Evolutionary conservation across 2,113 vertebrate species (phyloP).

Genomic region (Equus quagga): DNA sequence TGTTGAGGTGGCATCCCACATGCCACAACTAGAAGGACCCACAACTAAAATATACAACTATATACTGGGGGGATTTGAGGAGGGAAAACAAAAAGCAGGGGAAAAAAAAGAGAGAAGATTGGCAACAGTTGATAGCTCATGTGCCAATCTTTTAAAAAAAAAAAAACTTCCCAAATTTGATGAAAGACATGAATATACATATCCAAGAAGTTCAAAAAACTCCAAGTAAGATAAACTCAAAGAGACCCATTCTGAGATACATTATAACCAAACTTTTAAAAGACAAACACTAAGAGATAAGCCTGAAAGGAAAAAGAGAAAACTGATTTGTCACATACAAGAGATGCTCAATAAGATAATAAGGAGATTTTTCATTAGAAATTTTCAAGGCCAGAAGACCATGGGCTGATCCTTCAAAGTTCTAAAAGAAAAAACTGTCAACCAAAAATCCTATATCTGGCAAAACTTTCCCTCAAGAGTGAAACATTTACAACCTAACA

Average conservation of each 20-base stretch:
- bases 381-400: neutral
- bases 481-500: neutral
- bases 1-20: too few species aligned
- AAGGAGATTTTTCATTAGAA: neutral
- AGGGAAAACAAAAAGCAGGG: too few species aligned
- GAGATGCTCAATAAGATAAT: neutral
- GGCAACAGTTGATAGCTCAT: too few species aligned
- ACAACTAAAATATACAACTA: too few species aligned
- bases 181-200: neutral
- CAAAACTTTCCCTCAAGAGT: neutral
- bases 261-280: neutral
- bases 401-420: neutral
- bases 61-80: too few species aligned
- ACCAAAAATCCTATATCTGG: neutral
- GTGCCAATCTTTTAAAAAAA: too few species aligned
- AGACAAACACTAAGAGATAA: neutral
- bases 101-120: too few species aligned
- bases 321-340: neutral
- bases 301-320: neutral
- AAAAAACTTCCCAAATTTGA: neutral
- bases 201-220: neutral
- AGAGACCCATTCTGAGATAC: neutral
- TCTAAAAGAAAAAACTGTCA: neutral
- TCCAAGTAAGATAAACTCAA: neutral
- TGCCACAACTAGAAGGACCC: too few species aligned